Percentiles rank a stretch among this genome's conserved stretches.
Evolutionary conservation across 2,888 invertebrate genomes (phyloP).

Genomic region (Rhingia rostrata): DNA sequence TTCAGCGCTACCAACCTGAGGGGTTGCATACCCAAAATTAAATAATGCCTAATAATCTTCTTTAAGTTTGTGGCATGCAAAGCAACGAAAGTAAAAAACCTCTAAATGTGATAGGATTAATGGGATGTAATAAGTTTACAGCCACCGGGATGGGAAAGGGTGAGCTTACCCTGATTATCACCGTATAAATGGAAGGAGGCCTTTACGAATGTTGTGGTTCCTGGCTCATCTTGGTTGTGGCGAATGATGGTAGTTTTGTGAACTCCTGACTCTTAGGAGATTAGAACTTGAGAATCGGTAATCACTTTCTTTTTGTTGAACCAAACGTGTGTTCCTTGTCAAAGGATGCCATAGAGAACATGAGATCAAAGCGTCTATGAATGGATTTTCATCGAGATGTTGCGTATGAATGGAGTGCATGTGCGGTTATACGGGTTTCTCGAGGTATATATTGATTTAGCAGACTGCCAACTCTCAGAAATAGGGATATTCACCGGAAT

Average conservation of each 20-base stretch:
- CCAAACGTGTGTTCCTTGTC: constrained; percentile 33
- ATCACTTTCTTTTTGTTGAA: constrained; percentile 62
- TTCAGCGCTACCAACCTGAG: constrained; percentile 20
- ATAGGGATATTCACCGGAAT: constrained; percentile 20
- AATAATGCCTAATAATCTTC: constrained; percentile 69
- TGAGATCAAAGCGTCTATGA: constrained; percentile 41
- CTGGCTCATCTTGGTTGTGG: constrained; percentile 45
- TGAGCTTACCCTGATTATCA: constrained; percentile 64
- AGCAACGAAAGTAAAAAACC: constrained; percentile 9
- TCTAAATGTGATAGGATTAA: constrained; percentile 64
- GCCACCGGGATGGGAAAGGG: constrained; percentile 14
- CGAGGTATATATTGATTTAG: constrained; percentile 21
- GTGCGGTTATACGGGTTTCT: constrained; percentile 52
- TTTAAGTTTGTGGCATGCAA: constrained; percentile 45
- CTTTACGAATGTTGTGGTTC: constrained; percentile 58
- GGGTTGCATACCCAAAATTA: constrained; percentile 54
- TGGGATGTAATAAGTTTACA: constrained; percentile 65
- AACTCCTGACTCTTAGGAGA: constrained; percentile 65
- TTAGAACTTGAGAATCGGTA: constrained; percentile 63
- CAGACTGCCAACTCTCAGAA: neutral
- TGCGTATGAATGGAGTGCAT: constrained; percentile 18
- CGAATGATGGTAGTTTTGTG: constrained; percentile 63
- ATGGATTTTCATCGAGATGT: constrained; percentile 28
- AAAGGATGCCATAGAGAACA: constrained; percentile 12
- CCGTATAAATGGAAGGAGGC: constrained; percentile 36